These are phyloP conservation scores for Piaya cayana DNA, from an alignment of 2,113 vertebrate genomes.

Conservation along the genomic window DNA sequence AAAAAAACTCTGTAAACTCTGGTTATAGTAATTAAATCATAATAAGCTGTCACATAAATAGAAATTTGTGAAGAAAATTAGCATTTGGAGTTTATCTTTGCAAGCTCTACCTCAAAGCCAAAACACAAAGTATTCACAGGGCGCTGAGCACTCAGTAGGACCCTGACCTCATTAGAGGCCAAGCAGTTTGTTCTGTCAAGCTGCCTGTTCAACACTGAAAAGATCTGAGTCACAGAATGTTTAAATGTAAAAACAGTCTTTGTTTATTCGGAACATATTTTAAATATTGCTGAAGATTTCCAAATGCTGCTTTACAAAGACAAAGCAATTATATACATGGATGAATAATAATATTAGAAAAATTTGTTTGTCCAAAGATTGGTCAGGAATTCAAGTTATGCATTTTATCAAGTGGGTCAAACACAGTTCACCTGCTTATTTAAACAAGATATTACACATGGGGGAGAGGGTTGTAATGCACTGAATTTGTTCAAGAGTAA, in stretches of 20 bases:
- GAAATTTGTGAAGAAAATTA: background rate
- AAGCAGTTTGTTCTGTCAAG: background rate
- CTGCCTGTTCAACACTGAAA: background rate
- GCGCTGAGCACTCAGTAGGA: background rate
- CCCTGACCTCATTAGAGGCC: accelerated
- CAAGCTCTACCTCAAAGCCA: background rate
- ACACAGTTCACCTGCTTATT: constrained; percentile 67
- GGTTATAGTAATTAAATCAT: background rate
- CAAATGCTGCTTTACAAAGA: background rate
- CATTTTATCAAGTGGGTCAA: constrained; percentile 61
- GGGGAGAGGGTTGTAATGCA: background rate
- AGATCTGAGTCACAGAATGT: background rate
- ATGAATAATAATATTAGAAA: constrained; percentile 34
- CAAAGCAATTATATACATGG: background rate
- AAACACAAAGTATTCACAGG: background rate
- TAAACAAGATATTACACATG: constrained; percentile 30
- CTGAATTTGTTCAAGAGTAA: background rate
- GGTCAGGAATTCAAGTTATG: constrained; percentile 71
- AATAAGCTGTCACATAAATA: background rate
- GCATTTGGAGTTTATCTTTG: background rate
- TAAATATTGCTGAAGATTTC: background rate
- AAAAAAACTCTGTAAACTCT: background rate
- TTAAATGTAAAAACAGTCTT: background rate
- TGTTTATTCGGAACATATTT: background rate
- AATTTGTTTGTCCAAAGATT: constrained; percentile 7